Evolutionary conservation across 2,888 invertebrate genomes (phyloP).

Genomic region (Dioctria linearis): DNA sequence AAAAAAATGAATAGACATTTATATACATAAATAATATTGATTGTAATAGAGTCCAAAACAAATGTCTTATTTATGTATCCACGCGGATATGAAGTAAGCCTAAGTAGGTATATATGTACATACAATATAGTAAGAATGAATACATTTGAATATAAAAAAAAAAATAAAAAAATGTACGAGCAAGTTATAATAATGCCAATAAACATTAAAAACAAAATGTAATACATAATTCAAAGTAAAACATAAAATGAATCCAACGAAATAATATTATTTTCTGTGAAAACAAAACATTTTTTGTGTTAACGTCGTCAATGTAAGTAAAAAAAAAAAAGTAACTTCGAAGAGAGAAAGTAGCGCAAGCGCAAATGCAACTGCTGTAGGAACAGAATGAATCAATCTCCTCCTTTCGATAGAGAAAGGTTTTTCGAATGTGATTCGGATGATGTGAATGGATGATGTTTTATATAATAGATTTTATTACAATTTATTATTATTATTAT

Average conservation of each 20-base stretch:
- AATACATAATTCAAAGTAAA: too few relatives aligned
- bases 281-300: constrained; percentile 7
- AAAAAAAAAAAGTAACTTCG: too few relatives aligned
- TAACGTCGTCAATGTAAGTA: not conserved
- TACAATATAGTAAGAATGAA: not conserved
- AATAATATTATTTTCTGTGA: constrained; percentile 25
- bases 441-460: constrained; percentile 23
- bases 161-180: constrained; percentile 35
- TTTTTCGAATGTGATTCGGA: not conserved
- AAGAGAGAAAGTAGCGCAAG: too few relatives aligned
- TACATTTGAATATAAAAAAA: constrained; percentile 8
- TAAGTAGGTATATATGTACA: not conserved
- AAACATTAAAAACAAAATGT: not conserved
- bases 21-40: constrained; percentile 15
- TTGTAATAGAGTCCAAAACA: constrained; percentile 30
- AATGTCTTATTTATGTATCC: constrained; percentile 39
- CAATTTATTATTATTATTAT: constrained; percentile 23
- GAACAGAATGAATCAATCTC: constrained; percentile 2
- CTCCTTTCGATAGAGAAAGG: not conserved
- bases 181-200: constrained; percentile 30
- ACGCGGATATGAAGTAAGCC: not conserved
- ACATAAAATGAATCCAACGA: constrained; percentile 9
- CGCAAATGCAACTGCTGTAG: not conserved
- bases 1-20: too few relatives aligned
- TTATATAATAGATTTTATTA: constrained; percentile 41